Percentiles rank a stretch among this genome's conserved stretches.
phyloP scores from a whole-genome alignment of 2,113 vertebrate species.

The Steatornis caripensis region DNA sequence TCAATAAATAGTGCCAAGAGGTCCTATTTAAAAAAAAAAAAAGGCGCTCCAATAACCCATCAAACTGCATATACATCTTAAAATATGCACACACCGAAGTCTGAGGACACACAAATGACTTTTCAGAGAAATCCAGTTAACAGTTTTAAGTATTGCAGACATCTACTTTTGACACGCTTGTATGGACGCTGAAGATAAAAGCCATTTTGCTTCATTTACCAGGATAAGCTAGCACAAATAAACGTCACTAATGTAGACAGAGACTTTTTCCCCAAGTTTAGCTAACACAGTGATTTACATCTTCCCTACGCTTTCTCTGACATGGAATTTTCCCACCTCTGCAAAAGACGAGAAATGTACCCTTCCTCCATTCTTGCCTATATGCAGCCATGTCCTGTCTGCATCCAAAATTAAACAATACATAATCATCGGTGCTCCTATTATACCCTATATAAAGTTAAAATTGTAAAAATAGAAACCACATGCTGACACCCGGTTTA shows the following conservation, averaged over 20 bases:
- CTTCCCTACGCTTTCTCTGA: neutral
- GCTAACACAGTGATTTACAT: neutral
- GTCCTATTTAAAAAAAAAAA: neutral
- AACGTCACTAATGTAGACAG: neutral
- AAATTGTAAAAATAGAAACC: neutral
- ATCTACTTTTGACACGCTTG: neutral
- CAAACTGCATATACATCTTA: neutral
- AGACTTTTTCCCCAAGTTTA: fast-evolving
- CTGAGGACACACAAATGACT: neutral
- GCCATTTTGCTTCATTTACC: neutral
- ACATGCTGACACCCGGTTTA: neutral
- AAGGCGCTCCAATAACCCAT: neutral
- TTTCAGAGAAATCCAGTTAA: neutral
- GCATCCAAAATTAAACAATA: neutral
- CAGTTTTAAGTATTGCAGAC: neutral
- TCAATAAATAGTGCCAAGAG: neutral
- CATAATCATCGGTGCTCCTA: neutral
- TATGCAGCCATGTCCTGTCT: neutral
- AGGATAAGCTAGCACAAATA: neutral
- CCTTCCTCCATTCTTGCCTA: neutral
- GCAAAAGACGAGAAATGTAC: neutral
- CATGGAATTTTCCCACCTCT: neutral
- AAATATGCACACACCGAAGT: neutral
- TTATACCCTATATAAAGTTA: neutral
- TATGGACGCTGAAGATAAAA: neutral